These are phyloP conservation scores for Phalacrocorax pelagicus DNA, from an alignment of 2,113 vertebrate species.

Conservation along the genomic window DNA sequence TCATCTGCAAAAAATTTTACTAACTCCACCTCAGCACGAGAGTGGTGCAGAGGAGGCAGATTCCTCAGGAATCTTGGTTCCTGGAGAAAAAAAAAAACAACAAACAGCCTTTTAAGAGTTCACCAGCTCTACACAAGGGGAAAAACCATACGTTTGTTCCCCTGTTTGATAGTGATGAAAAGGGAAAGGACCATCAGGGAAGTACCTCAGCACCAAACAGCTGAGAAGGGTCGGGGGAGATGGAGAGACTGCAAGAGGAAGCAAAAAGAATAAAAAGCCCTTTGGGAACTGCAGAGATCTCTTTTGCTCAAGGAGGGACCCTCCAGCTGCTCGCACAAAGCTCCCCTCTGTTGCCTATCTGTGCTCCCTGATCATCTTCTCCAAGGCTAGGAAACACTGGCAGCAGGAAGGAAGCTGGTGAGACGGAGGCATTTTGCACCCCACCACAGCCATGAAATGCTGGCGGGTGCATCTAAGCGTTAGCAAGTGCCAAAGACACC, in stretches of 20 bases:
- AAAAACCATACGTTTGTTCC: not conserved
- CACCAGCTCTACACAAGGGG: fast-evolving
- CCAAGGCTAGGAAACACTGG: not conserved
- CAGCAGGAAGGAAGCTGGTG: not conserved
- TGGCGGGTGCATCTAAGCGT: not conserved
- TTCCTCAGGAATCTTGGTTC: not conserved
- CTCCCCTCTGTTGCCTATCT: not conserved
- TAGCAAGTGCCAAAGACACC: not conserved
- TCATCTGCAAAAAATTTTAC: not conserved
- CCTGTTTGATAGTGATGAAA: not conserved
- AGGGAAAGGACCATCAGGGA: not conserved
- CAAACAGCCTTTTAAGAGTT: not conserved
- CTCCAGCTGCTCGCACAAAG: not conserved
- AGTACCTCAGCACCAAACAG: not conserved
- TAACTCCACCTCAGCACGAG: not conserved
- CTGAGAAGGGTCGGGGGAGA: not conserved
- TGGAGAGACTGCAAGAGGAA: not conserved
- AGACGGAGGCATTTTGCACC: not conserved
- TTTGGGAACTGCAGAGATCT: not conserved
- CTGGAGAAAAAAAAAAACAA: not conserved
- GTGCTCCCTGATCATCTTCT: not conserved
- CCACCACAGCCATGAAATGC: not conserved
- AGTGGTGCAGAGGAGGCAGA: not conserved
- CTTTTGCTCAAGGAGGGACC: not conserved
- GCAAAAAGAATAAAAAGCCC: not conserved